Evolutionary conservation across 2,113 vertebrate genomes (phyloP).

Genomic region (Microcebus jonahi): DNA sequence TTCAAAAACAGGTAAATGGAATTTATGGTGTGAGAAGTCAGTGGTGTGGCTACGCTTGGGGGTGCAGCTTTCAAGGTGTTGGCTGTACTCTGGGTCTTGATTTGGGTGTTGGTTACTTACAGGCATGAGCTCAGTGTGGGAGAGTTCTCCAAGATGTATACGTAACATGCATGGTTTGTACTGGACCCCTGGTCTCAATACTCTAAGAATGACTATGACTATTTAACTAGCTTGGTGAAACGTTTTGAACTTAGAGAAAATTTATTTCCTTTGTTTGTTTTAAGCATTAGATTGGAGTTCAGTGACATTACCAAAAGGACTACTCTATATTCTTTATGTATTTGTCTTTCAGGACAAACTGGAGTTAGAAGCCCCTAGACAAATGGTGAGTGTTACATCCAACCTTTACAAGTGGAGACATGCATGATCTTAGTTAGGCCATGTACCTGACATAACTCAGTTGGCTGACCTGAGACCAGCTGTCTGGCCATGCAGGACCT

Average conservation of each 20-base stretch:
- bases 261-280: neutral
- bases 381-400: neutral
- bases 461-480: neutral
- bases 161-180: neutral
- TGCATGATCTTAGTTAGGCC: neutral
- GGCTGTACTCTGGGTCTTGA: neutral
- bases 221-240: neutral
- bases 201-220: neutral
- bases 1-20: neutral
- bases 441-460: neutral
- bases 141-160: neutral
- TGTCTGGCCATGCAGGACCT: neutral
- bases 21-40: neutral
- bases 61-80: neutral
- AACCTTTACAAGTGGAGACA: neutral
- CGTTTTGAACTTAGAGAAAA: neutral
- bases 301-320: neutral
- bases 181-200: neutral
- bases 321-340: neutral
- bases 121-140: neutral
- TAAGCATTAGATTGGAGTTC: neutral
- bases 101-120: neutral
- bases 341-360: neutral
- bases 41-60: neutral
- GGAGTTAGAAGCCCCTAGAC: neutral